These are phyloP conservation scores for Drosophila busckii DNA, from an alignment of 1,140 invertebrate species.

Conservation along the genomic window DNA sequence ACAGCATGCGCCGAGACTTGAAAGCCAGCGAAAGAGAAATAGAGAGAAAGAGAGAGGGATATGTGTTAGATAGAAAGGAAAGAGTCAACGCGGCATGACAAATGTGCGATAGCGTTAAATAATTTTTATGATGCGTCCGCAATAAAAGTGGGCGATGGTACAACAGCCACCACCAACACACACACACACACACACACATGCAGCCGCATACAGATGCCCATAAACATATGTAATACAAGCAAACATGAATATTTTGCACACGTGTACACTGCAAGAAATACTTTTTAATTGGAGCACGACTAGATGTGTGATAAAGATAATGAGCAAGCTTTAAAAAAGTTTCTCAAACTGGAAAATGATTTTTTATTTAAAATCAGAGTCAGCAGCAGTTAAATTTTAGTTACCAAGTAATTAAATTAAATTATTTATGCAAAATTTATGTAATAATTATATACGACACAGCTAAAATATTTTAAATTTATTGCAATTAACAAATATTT, in stretches of 20 bases:
- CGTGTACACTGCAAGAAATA: slow-evolving; percentile 14
- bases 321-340: too few relatives aligned
- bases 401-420: too few relatives aligned
- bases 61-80: slow-evolving; percentile 28
- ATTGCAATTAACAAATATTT: too few relatives aligned
- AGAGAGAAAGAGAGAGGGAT: slow-evolving; percentile 10
- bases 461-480: too few relatives aligned
- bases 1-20: background rate
- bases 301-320: background rate
- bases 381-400: too few relatives aligned
- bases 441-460: too few relatives aligned
- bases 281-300: too few relatives aligned
- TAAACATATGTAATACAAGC: too few relatives aligned
- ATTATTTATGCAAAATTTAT: too few relatives aligned
- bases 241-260: too few relatives aligned
- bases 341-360: too few relatives aligned
- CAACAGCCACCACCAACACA: slow-evolving; percentile 14
- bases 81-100: slow-evolving; percentile 67
- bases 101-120: slow-evolving; percentile 74
- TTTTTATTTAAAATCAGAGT: too few relatives aligned
- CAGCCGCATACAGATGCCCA: background rate
- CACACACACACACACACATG: background rate
- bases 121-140: slow-evolving; percentile 70
- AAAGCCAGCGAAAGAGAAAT: slow-evolving; percentile 2
- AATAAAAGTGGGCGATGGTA: slow-evolving; percentile 39